Evolutionary conservation across 2,113 vertebrate species (phyloP).

Genomic region (Prolemur simus): DNA sequence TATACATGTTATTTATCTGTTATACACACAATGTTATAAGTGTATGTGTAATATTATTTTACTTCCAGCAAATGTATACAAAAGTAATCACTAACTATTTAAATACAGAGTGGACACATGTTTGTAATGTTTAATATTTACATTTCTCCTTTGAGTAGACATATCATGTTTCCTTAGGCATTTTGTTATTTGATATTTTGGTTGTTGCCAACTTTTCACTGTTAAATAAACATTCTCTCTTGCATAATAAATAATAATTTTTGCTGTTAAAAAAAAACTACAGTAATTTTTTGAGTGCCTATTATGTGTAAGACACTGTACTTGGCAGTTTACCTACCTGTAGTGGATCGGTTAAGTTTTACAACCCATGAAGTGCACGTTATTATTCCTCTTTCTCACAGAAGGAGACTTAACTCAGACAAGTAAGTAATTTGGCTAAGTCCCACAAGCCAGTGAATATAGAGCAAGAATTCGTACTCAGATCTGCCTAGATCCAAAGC

Average conservation of each 20-base stretch:
- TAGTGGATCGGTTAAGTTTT: background rate
- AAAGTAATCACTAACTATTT: background rate
- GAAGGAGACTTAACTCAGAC: background rate
- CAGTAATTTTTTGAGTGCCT: background rate
- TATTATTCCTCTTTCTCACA: background rate
- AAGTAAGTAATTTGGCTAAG: background rate
- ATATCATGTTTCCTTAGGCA: background rate
- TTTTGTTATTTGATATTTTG: background rate
- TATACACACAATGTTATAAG: background rate
- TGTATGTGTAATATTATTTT: background rate
- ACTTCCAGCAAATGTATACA: background rate
- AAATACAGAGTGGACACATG: background rate
- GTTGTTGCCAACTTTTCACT: background rate
- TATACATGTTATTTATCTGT: background rate
- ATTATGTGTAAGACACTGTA: background rate
- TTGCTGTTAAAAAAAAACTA: background rate
- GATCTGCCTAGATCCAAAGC: background rate
- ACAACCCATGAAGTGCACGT: background rate
- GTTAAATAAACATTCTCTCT: background rate
- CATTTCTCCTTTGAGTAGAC: conserved; percentile 1
- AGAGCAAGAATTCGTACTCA: background rate
- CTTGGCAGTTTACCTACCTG: too few species aligned
- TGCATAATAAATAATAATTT: background rate
- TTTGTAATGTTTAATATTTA: background rate
- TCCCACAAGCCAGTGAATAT: background rate